Evolutionary conservation across 2,113 vertebrate genomes (phyloP), one percentile per base, ranked within the genome.

Genomic region (Coturnix japonica): DNA sequence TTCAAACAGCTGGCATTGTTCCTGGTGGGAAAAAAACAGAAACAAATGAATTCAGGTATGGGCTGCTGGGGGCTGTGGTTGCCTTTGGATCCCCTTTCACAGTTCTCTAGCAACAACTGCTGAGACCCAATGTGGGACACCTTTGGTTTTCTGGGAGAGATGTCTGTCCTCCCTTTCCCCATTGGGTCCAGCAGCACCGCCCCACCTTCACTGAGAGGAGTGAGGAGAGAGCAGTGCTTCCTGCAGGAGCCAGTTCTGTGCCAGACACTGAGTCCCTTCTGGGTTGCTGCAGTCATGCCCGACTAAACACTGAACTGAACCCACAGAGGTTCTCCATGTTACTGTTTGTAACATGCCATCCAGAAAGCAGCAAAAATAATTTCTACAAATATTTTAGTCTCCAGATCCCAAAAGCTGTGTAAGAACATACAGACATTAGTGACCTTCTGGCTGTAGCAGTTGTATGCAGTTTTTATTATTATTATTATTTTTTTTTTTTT

Each of bases 351-450:
- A 74, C 54, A 7, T 39, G 53, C 53, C 75, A 1, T 26, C 33
- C 47, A 67, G 77, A 72, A 75, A 78, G 33, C 8, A 61, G 53
- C 33, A 83, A 54, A 43, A 56, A 63, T 2, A 44, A 51, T 26
- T 90, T 73, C 69, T 51, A 19, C 21, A 47, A 65, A 26, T 75
- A 44, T n/a, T 87, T 57, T 1, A 46, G 56, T 89, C 46, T 78
- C 66, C 77, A 89, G 74, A 75, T n/a, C 66, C 26, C 49, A 61
- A 85, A 81, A 66, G 28, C 47, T 81, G 89, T 89, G 14, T 65
- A 83, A 79, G 44, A 80, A 53, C 49, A 77, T 74, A 33, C 0
- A 85, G 66, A 13, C 46, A 37, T 47, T 74, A 71, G 69, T 53
- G 65, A 76, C 72, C 74, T 89, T 81, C 51, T 76, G 47, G 20